Base-by-base conservation (phyloP, 2,888 invertebrate species). In the Ophion costatus region DNA sequence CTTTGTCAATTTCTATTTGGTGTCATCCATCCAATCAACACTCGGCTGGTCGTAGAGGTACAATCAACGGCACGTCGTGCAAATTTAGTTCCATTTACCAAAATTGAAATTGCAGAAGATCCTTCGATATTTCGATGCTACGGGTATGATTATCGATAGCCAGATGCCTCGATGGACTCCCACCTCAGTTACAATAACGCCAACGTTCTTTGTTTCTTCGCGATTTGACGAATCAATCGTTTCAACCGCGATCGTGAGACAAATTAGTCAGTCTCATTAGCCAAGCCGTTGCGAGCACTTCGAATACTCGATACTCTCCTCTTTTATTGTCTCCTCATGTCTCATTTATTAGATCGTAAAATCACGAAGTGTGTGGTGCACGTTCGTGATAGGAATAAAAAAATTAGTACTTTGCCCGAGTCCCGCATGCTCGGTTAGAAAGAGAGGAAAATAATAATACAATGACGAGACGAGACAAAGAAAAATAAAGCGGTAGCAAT, bases 401-500 rank as follows among this genome's bases (percentile, higher is more conserved):
- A 67, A 33, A 74, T 71, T 84, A 81, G 84, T 33, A 77, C 38
- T 86, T 88, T 84, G 85, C 70, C 77, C 76, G 84, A 80, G 67
- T 83, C 80, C 38, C 76, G 66, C 63, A 77, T 82, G 61, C 57
- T 71, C 73, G 74, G 59, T 83, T 77, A 83, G 66, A 4, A 76
- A 45, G 56, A 61, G 74, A 77, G 67, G 79, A 24, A 59, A 76
- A 81, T 22, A 11, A 81, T 70, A 70, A 56, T 59, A 78, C 22
- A 79, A 71, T 67, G 59, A 66, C n/a, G 69, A 78, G 73, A 84
- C 20, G 81, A 67, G 66, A 88, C 80, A 75, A 33, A 73, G 74
- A 76, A 87, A 82, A 87, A 82, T 82, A 86, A 88, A 87, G 67
- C 78, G 78, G 88, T 90, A 91, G 90, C 89, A 91, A 90, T 91